Evolutionary conservation across 2,888 invertebrate species (phyloP).

Genomic region (Tholera decimalis): DNA sequence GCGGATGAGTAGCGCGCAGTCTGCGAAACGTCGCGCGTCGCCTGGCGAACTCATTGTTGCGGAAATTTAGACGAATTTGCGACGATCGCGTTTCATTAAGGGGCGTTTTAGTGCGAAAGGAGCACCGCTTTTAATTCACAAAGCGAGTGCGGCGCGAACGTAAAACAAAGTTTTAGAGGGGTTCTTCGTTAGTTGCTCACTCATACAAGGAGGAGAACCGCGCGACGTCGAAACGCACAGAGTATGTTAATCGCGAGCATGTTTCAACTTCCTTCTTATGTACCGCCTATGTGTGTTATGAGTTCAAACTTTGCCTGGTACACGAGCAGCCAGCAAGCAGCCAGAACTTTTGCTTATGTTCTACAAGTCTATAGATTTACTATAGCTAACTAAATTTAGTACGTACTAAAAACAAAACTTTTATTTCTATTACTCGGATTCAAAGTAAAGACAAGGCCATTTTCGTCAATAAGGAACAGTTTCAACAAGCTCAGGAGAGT

Average conservation of each 20-base stretch:
- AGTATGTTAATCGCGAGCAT: conserved; percentile 71
- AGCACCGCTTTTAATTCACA: conserved; percentile 85
- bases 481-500: conserved; percentile 22
- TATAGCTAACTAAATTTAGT: neutral
- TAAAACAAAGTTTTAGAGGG: conserved; percentile 85
- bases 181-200: conserved; percentile 88
- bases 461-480: conserved; percentile 18
- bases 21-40: conserved; percentile 81
- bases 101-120: conserved; percentile 85
- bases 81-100: conserved; percentile 88
- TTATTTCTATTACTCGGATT: neutral
- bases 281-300: conserved; percentile 48
- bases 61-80: conserved; percentile 88
- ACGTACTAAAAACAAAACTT: neutral
- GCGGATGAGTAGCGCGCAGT: conserved; percentile 80
- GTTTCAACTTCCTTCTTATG: conserved; percentile 62
- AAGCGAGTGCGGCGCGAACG: conserved; percentile 82
- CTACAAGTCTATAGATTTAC: neutral
- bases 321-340: conserved; percentile 9
- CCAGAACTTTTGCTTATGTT: neutral
- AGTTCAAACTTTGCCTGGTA: conserved; percentile 42
- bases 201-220: conserved; percentile 76
- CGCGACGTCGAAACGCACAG: conserved; percentile 63
- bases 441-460: conserved; percentile 6
- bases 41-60: conserved; percentile 84